A percentile compares a stretch with the other conserved stretches of the same genome.
Conservation (phyloP, 2,888 invertebrate genomes). For the Tachina grossa region DNA sequence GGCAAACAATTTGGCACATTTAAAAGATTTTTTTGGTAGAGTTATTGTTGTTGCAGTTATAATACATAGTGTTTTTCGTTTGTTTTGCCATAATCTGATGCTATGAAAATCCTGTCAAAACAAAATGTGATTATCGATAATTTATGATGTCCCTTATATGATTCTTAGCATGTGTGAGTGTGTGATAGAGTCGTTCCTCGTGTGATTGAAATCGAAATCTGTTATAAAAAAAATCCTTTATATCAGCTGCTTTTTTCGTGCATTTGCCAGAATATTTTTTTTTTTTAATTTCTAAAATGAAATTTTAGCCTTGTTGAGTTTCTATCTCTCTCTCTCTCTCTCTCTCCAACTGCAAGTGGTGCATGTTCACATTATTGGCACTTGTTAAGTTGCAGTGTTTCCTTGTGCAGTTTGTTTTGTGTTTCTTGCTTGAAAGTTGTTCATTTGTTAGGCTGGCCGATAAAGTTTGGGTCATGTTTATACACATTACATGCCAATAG, state of each 20-base stretch:
- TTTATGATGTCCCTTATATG: constrained; percentile 80
- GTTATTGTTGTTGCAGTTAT: constrained; percentile 21
- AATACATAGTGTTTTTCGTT: constrained; percentile 6
- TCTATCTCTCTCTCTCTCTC: not conserved
- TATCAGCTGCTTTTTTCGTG: constrained; percentile 39
- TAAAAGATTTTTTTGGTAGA: constrained; percentile 23
- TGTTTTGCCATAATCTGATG: constrained; percentile 15
- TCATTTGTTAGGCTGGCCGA: constrained; percentile 51
- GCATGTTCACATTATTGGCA: constrained; percentile 13
- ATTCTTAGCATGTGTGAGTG: constrained; percentile 3
- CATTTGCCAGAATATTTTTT: constrained; percentile 36
- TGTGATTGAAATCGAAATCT: constrained; percentile 41
- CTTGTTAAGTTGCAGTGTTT: constrained; percentile 16
- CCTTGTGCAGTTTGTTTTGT: not conserved
- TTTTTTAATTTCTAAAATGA: not conserved
- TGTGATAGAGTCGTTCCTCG: not conserved
- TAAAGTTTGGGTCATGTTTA: constrained; percentile 70
- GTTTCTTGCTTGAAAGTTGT: constrained; percentile 28
- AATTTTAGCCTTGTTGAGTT: not conserved
- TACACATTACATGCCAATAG: constrained; percentile 67
- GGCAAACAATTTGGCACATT: constrained; percentile 60
- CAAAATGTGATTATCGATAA: constrained; percentile 83
- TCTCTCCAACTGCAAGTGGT: not conserved
- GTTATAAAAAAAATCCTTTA: not conserved
- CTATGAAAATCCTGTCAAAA: constrained; percentile 80